Evolutionary conservation across 2,113 vertebrate genomes (phyloP).

Genomic region (Xenus cinereus): DNA sequence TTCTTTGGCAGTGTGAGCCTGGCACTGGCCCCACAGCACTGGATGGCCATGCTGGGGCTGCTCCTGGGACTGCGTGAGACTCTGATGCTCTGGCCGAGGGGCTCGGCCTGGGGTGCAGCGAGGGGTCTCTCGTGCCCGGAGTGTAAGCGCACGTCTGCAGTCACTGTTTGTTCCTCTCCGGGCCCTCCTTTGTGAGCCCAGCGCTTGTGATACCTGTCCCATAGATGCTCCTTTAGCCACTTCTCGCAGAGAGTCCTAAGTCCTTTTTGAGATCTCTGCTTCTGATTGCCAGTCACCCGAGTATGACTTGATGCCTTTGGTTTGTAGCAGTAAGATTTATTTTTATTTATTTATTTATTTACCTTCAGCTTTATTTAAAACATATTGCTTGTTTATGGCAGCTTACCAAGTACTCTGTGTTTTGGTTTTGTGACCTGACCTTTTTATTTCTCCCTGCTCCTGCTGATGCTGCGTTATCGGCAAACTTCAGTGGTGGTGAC

Average conservation of each 20-base stretch:
- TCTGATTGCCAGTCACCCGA: not conserved
- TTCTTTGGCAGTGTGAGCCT: not conserved
- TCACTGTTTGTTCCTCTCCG: not conserved
- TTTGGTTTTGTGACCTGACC: not conserved
- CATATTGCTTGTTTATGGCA: not conserved
- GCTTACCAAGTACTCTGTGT: not conserved
- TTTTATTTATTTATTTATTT: not conserved
- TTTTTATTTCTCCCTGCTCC: not conserved
- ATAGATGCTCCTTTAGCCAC: not conserved
- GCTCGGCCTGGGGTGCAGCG: not conserved
- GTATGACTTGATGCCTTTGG: not conserved
- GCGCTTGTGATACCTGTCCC: not conserved
- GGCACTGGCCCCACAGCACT: accelerated
- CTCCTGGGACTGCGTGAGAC: not conserved
- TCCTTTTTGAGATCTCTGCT: not conserved
- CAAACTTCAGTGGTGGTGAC: not conserved
- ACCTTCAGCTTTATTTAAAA: not conserved
- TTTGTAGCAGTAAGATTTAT: not conserved
- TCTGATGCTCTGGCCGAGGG: too few species aligned
- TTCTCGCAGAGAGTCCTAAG: not conserved
- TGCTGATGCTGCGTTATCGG: not conserved
- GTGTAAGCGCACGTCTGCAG: accelerated
- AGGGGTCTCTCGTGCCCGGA: not conserved
- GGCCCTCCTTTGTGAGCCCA: accelerated
- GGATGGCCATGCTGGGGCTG: accelerated